Evolutionary conservation across 2,888 invertebrate genomes (phyloP), one percentile per base, ranked within the genome.

Genomic region (Nematopogon swammerdamellus): DNA sequence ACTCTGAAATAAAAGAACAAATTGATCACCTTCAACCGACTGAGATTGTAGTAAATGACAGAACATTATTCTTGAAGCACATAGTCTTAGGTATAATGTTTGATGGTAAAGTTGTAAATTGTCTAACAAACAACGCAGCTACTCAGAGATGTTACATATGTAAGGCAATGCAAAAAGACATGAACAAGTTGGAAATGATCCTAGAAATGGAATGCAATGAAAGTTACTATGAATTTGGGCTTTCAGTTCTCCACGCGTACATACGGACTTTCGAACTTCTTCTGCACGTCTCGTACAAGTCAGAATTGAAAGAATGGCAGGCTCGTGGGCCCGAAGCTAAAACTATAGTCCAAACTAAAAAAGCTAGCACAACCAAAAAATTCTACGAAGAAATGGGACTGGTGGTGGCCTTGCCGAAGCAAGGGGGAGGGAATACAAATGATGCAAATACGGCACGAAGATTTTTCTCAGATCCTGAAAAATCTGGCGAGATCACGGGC

Each of bases 221-320:
- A n/a, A n/a, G n/a, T n/a, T n/a, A n/a, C n/a, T n/a, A n/a, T n/a
- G n/a, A n/a, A n/a, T 25, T 25, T 25, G 25, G 25, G 4, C 8
- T 25, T 6, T 25, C 25, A 8, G 8, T 8, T 25, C 25, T 63
- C 18, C 60, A 63, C 53, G 56, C 59, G 3, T 61, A 59, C 58
- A 58, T 60, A 10, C 52, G 59, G 17, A 60, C 58, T 51, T 62
- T 60, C 49, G 61, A 65, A 50, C 63, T 56, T 51, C 52, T 60
- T 4, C 48, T 64, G 44, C 58, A 64, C 50, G 50, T 62, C 18
- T 51, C 59, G 10, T 64, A 63, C 52, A 59, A 57, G 56, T 29
- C 64, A 14, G 54, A 54, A 16, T 53, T 61, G 19, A 51, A 58
- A 49, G 55, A 60, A 54, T 64, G 63, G 63, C 62, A 63, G 56